These are phyloP conservation scores for Stenodera caucasica DNA, from an alignment of 2,888 invertebrate species.

Conservation along the genomic window DNA sequence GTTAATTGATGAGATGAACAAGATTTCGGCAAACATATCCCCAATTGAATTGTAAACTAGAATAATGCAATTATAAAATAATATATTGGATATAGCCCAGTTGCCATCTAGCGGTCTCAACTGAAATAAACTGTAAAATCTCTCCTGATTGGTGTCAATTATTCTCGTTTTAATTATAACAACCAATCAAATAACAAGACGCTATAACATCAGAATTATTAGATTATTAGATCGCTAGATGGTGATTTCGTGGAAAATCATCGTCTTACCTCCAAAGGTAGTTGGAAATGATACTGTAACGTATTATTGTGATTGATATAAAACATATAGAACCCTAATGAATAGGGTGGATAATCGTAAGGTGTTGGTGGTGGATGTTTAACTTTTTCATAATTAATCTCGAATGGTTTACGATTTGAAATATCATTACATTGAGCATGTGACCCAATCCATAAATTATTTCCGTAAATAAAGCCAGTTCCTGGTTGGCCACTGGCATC, in stretches of 20 bases:
- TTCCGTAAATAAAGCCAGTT: slow-evolving; percentile 62
- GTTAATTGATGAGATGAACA: slow-evolving; percentile 49
- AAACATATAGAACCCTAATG: slow-evolving; percentile 51
- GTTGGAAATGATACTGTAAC: slow-evolving; percentile 51
- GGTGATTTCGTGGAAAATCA: too few relatives aligned
- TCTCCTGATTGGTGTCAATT: too few relatives aligned
- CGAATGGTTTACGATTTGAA: slow-evolving; percentile 40
- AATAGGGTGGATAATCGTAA: slow-evolving; percentile 54
- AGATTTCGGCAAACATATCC: slow-evolving; percentile 55
- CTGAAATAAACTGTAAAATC: too few relatives aligned
- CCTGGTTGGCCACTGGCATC: slow-evolving; percentile 62
- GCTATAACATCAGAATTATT: too few relatives aligned
- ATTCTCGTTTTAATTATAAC: too few relatives aligned
- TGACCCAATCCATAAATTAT: slow-evolving; percentile 64
- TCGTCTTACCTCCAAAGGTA: slow-evolving; percentile 30
- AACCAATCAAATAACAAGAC: too few relatives aligned
- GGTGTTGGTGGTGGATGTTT: slow-evolving; percentile 43
- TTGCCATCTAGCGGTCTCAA: neutral
- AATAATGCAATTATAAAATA: slow-evolving; percentile 14
- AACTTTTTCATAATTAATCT: slow-evolving; percentile 39
- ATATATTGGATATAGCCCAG: too few relatives aligned
- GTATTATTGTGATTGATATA: slow-evolving; percentile 55
- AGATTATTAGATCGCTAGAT: too few relatives aligned
- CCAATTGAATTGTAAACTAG: slow-evolving; percentile 54
- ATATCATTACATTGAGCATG: slow-evolving; percentile 58